phyloP scores from a whole-genome alignment of 2,888 invertebrate genomes.

The Athalia circularis region DNA sequence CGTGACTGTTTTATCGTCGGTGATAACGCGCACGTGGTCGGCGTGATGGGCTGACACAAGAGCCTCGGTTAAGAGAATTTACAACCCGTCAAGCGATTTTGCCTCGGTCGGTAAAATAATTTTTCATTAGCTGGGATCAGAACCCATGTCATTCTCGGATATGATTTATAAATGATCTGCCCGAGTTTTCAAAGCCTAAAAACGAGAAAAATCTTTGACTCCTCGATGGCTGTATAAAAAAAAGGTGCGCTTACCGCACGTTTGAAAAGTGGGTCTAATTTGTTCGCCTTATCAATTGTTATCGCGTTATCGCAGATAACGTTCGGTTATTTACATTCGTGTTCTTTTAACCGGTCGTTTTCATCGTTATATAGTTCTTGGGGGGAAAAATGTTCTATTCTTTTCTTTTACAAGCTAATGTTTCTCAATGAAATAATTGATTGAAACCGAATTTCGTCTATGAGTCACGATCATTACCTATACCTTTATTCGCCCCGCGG shows the following conservation, averaged over 20 bases:
- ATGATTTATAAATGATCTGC: not conserved
- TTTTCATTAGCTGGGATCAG: constrained; percentile 7
- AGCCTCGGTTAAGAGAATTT: too few relatives aligned
- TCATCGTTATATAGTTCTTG: not conserved
- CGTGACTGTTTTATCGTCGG: too few relatives aligned
- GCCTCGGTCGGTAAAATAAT: not conserved
- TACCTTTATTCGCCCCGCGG: not conserved
- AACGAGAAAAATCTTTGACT: not conserved
- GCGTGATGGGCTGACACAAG: too few relatives aligned
- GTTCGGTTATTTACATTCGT: constrained; percentile 20
- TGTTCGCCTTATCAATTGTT: constrained; percentile 11
- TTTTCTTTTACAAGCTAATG: not conserved
- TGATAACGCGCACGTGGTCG: too few relatives aligned
- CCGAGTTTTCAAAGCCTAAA: not conserved
- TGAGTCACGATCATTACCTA: not conserved
- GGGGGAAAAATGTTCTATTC: not conserved
- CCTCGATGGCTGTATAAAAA: too few relatives aligned
- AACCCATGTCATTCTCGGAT: not conserved
- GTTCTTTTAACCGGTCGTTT: not conserved
- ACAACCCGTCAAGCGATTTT: not conserved
- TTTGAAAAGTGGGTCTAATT: constrained; percentile 6
- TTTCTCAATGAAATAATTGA: not conserved
- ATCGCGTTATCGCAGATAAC: constrained; percentile 42
- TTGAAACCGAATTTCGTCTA: not conserved
- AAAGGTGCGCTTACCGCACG: not conserved